phyloP scores from a whole-genome alignment of 1,140 invertebrate species.

The Drosophila pseudoananassae region DNA sequence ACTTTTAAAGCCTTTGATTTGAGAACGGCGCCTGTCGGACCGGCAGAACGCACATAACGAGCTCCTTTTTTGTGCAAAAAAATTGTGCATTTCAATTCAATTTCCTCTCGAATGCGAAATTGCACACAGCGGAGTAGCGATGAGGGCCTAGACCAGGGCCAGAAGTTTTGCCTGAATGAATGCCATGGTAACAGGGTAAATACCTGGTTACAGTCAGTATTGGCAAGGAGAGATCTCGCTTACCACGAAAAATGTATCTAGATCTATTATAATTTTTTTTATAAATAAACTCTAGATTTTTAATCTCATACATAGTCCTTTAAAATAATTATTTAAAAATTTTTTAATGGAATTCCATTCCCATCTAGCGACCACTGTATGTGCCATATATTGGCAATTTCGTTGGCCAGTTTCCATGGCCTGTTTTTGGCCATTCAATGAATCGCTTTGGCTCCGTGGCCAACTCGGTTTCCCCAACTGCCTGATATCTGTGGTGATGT shows the following conservation, averaged over 20 bases:
- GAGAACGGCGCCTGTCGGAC: slow-evolving; percentile 39
- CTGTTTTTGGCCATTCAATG: slow-evolving; percentile 54
- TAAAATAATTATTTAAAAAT: too few species aligned
- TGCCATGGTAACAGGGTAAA: slow-evolving; percentile 30
- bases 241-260: too few species aligned
- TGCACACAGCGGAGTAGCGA: slow-evolving; percentile 15
- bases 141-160: slow-evolving; percentile 23
- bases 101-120: slow-evolving; percentile 72
- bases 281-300: too few species aligned
- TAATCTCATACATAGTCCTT: background rate
- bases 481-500: slow-evolving; percentile 38
- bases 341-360: background rate
- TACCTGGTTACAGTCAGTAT: slow-evolving; percentile 44
- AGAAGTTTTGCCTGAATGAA: slow-evolving; percentile 44
- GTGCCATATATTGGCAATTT: slow-evolving; percentile 65
- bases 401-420: slow-evolving; percentile 51
- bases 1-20: slow-evolving; percentile 49
- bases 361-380: slow-evolving; percentile 46
- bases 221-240: background rate
- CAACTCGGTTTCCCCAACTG: slow-evolving; percentile 8
- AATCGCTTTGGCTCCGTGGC: slow-evolving; percentile 38
- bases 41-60: slow-evolving; percentile 70
- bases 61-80: slow-evolving; percentile 69
- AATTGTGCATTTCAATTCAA: slow-evolving; percentile 78
- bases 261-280: too few species aligned